Percentiles rank a stretch among this genome's conserved stretches.
These are phyloP conservation scores for Lota lota DNA, from an alignment of 2,113 vertebrate genomes.

Conservation along the genomic window DNA sequence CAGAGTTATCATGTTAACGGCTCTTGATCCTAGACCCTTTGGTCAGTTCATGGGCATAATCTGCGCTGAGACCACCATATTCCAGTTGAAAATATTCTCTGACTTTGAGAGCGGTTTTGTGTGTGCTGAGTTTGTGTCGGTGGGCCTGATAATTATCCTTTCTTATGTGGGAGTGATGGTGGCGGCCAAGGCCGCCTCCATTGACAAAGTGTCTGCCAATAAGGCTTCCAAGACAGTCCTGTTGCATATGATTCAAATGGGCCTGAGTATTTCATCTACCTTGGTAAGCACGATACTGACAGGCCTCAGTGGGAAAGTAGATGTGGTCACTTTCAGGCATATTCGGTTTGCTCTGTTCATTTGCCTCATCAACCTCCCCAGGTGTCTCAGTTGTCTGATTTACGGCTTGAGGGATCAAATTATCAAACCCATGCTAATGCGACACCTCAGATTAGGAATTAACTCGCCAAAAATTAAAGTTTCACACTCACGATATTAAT, in stretches of 20 bases:
- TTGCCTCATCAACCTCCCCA: constrained; percentile 29
- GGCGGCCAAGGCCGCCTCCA: constrained; percentile 55
- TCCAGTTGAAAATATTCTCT: not conserved
- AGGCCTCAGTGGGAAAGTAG: rapidly evolving
- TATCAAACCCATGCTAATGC: constrained; percentile 31
- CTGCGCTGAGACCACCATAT: constrained; percentile 1
- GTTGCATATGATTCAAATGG: constrained; percentile 60
- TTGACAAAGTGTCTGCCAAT: constrained; percentile 40
- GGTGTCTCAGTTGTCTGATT: constrained; percentile 48
- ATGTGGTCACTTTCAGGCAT: not conserved
- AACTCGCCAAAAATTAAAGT: too few relatives aligned
- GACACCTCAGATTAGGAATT: constrained; percentile 9
- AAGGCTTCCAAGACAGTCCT: constrained; percentile 58
- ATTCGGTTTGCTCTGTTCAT: constrained; percentile 38
- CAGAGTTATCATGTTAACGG: constrained; percentile 4
- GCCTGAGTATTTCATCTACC: constrained; percentile 40
- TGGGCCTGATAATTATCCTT: constrained; percentile 26
- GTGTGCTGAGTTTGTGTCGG: constrained; percentile 42
- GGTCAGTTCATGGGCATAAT: constrained; percentile 9
- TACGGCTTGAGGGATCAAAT: constrained; percentile 49
- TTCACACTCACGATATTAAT: too few relatives aligned
- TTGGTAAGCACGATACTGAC: constrained; percentile 26
- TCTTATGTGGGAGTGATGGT: constrained; percentile 56
- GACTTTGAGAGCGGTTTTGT: constrained; percentile 31
- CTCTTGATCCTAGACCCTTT: constrained; percentile 1